A percentile compares a stretch with the other conserved stretches of the same genome.
phyloP scores from a whole-genome alignment of 1,140 invertebrate genomes.

The Drosophila ficusphila region DNA sequence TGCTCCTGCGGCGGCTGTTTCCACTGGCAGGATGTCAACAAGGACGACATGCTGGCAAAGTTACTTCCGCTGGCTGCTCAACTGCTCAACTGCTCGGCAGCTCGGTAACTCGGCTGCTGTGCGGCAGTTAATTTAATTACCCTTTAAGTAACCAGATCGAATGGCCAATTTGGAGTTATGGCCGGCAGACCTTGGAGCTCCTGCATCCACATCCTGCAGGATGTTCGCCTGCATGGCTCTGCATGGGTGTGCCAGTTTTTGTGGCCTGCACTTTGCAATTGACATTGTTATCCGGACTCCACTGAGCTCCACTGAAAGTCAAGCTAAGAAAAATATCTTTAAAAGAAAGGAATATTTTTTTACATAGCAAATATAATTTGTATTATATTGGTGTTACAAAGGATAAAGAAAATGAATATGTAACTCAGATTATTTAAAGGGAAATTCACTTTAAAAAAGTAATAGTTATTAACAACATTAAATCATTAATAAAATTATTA shows the following conservation, averaged over 20 bases:
- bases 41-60: slow-evolving; percentile 55
- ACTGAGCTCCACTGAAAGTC: neutral
- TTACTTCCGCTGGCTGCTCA: slow-evolving; percentile 23
- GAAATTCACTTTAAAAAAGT: too few species aligned
- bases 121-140: slow-evolving; percentile 82
- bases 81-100: slow-evolving; percentile 43
- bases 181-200: slow-evolving; percentile 22
- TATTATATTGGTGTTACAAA: too few species aligned
- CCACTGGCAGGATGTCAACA: slow-evolving; percentile 54
- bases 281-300: slow-evolving; percentile 29
- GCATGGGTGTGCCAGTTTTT: slow-evolving; percentile 11
- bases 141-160: slow-evolving; percentile 83
- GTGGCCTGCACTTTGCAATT: slow-evolving; percentile 60
- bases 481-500: too few species aligned
- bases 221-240: neutral
- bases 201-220: slow-evolving; percentile 5
- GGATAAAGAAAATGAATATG: too few species aligned
- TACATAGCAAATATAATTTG: too few species aligned
- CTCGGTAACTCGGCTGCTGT: slow-evolving; percentile 43
- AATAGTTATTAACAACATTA: too few species aligned
- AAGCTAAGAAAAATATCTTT: neutral
- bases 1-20: slow-evolving; percentile 24
- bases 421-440: too few species aligned
- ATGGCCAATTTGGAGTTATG: slow-evolving; percentile 72
- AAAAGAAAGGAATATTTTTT: too few species aligned